These are phyloP conservation scores for human (Homo sapiens) DNA, from an alignment of 2,113 vertebrate genomes.

Conservation along the genomic window DNA sequence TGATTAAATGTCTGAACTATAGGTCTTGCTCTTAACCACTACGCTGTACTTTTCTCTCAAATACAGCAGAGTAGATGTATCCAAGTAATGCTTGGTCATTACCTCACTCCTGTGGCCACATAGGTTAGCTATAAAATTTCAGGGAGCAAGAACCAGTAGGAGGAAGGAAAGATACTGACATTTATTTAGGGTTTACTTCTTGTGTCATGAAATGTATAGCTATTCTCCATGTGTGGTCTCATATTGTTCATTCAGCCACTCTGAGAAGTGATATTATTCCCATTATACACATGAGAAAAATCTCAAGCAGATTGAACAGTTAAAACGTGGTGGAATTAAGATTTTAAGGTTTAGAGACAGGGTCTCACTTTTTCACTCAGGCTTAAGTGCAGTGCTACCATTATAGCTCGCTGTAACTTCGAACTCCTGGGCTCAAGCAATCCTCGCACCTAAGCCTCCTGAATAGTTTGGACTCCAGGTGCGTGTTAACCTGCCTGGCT, in stretches of 20 bases:
- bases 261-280: not conserved
- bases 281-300: not conserved
- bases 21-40: not conserved
- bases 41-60: not conserved
- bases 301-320: not conserved
- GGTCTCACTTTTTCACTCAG: no score
- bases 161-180: not conserved
- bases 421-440: no score
- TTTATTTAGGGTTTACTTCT: not conserved
- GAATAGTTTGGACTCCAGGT: no score
- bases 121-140: not conserved
- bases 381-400: no score
- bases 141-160: not conserved
- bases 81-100: not conserved
- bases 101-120: not conserved
- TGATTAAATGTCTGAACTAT: not conserved
- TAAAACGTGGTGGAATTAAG: not conserved
- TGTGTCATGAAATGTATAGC: not conserved
- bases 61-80: not conserved
- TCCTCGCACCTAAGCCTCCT: no score
- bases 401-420: no score
- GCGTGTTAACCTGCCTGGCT: no score
- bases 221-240: not conserved
- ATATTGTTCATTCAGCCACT: not conserved
- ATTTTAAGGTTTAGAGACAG: no score